Percentiles rank a stretch among this genome's conserved stretches.
These are phyloP conservation scores for Brachionus sp. DNA, from an alignment of 1,140 invertebrate genomes.

Conservation along the genomic window DNA sequence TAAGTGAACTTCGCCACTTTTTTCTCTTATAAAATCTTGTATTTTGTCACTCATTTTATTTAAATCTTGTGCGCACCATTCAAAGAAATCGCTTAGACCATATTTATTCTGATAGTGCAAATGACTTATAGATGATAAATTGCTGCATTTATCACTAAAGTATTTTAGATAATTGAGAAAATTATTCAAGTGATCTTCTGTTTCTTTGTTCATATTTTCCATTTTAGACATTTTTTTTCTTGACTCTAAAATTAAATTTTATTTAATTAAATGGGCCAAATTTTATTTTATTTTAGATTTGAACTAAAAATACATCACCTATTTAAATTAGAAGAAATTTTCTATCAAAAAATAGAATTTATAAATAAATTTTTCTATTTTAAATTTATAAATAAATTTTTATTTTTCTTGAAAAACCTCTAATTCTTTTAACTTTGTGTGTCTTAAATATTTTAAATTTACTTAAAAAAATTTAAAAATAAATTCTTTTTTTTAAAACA, in stretches of 20 bases:
- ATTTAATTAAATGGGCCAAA: no score
- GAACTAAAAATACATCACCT: no score
- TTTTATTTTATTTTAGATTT: neutral
- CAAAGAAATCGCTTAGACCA: neutral
- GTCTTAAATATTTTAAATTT: no score
- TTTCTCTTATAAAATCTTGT: neutral
- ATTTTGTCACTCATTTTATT: neutral
- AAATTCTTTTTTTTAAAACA: no score
- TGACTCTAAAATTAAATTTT: neutral
- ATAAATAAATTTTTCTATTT: no score
- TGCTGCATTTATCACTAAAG: conserved; percentile 13
- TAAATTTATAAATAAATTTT: no score
- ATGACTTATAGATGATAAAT: neutral
- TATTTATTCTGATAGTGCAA: neutral
- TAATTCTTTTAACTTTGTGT: no score
- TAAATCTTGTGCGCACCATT: conserved; percentile 3
- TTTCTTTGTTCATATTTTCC: neutral
- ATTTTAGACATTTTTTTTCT: neutral
- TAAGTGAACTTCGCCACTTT: neutral
- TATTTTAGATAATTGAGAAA: conserved; percentile 5
- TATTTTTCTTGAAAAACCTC: no score
- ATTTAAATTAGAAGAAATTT: no score
- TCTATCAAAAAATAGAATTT: no score
- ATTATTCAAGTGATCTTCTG: neutral
- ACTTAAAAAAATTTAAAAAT: no score